Conservation (phyloP, 1,140 invertebrate genomes). For the Drosophila parabipectinata region DNA sequence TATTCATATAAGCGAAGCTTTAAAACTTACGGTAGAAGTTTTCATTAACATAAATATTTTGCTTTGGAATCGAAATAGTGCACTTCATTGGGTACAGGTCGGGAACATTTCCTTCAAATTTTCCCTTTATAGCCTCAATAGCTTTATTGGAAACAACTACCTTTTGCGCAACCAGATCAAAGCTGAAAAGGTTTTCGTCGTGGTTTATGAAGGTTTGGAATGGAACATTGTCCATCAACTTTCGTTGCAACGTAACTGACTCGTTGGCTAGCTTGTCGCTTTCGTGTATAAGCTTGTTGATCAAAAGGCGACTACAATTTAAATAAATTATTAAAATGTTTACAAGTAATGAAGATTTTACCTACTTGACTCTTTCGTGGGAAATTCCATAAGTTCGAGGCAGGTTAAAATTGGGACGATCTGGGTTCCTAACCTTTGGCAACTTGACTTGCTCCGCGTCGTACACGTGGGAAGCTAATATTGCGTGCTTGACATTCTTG, state of each 20-base stretch:
- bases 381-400: conserved; percentile 90
- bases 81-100: conserved; percentile 89
- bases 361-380: conserved; percentile 88
- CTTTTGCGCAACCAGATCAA: conserved; percentile 87
- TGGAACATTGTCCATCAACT: conserved; percentile 85
- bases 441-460: conserved; percentile 91
- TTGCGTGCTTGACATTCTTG: conserved; percentile 86
- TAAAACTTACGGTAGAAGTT: conserved; percentile 89
- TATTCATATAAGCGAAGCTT: background rate
- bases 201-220: conserved; percentile 86
- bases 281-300: conserved; percentile 89
- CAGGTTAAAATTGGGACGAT: conserved; percentile 89
- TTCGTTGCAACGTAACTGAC: conserved; percentile 85
- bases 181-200: conserved; percentile 87
- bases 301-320: conserved; percentile 87
- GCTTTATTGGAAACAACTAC: conserved; percentile 87
- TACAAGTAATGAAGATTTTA: background rate
- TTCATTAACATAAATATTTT: conserved; percentile 87
- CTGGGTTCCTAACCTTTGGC: conserved; percentile 88
- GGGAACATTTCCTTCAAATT: conserved; percentile 86
- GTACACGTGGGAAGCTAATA: conserved; percentile 90
- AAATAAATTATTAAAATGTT: conserved; percentile 53
- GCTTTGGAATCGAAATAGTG: conserved; percentile 87
- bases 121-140: conserved; percentile 85
- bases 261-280: conserved; percentile 87